phyloP scores from a whole-genome alignment of 2,113 vertebrate genomes.

The Rhipidura dahli region DNA sequence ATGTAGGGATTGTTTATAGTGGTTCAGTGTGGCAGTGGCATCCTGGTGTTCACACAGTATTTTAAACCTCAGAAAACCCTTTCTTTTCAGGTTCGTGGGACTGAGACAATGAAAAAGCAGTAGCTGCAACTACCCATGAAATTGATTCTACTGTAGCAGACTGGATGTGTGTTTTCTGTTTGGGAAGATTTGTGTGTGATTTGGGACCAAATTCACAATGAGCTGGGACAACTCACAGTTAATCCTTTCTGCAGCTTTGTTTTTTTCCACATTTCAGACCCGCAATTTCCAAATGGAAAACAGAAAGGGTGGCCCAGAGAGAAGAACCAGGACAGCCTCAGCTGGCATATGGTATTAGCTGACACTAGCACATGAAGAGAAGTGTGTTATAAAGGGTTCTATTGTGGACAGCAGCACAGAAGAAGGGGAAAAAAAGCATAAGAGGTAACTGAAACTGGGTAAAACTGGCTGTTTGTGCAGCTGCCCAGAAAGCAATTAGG shows the following conservation, averaged over 20 bases:
- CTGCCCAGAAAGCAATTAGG: conserved; percentile 29
- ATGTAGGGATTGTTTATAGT: neutral
- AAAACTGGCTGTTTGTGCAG: conserved; percentile 29
- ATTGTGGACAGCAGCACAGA: neutral
- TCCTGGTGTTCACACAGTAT: neutral
- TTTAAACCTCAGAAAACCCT: neutral
- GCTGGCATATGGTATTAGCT: neutral
- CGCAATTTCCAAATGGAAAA: neutral
- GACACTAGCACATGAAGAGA: neutral
- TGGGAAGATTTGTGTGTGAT: neutral
- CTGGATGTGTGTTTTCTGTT: neutral
- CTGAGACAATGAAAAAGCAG: neutral
- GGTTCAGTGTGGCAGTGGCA: neutral
- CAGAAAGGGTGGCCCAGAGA: neutral
- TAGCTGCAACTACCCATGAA: neutral
- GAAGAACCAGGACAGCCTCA: neutral
- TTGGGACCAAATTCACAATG: neutral
- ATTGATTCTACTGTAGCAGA: neutral
- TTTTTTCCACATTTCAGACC: neutral
- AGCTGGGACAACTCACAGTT: neutral
- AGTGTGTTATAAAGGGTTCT: neutral
- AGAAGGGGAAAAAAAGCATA: neutral
- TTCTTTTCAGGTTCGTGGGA: neutral
- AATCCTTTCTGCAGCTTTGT: neutral
- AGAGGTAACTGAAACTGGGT: neutral